A percentile compares a stretch with the other conserved stretches of the same genome.
These are phyloP conservation scores for Muscicapa comitata DNA, from an alignment of 2,797 vertebrate genomes.

Conservation along the genomic window DNA sequence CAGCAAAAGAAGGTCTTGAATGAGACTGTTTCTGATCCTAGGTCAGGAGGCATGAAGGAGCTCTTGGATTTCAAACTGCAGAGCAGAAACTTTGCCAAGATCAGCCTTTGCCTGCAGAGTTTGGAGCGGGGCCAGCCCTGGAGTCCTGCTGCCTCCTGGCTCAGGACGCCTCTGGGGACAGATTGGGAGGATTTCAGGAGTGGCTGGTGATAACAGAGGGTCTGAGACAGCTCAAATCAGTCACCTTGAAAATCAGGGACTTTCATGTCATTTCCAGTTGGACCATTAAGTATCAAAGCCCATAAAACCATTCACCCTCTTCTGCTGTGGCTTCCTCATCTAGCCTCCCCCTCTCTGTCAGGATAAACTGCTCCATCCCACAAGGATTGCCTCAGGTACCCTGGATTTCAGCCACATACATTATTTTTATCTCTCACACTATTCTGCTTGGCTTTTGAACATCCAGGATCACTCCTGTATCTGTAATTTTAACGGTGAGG, in stretches of 20 bases:
- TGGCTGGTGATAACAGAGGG: background rate
- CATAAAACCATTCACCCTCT: conserved; percentile 33
- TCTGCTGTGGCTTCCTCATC: background rate
- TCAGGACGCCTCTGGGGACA: background rate
- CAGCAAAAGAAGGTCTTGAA: background rate
- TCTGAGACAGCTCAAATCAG: background rate
- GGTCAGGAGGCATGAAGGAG: background rate
- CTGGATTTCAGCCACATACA: background rate
- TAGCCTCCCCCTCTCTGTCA: background rate
- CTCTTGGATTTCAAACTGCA: background rate
- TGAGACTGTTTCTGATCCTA: background rate
- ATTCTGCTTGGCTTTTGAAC: background rate
- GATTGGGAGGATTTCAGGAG: background rate
- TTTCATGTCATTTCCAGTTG: background rate
- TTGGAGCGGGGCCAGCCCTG: background rate
- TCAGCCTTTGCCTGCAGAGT: background rate
- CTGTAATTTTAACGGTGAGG: background rate
- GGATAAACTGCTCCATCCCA: background rate
- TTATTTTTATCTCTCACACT: background rate
- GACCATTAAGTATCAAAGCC: conserved; percentile 12
- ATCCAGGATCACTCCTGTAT: background rate
- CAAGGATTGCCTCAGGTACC: background rate
- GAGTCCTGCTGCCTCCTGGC: background rate
- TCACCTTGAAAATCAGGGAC: conserved; percentile 38
- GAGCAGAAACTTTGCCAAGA: conserved; percentile 27